These are phyloP conservation scores for Coenonympha glycerion DNA, from an alignment of 2,888 invertebrate genomes.

Conservation along the genomic window DNA sequence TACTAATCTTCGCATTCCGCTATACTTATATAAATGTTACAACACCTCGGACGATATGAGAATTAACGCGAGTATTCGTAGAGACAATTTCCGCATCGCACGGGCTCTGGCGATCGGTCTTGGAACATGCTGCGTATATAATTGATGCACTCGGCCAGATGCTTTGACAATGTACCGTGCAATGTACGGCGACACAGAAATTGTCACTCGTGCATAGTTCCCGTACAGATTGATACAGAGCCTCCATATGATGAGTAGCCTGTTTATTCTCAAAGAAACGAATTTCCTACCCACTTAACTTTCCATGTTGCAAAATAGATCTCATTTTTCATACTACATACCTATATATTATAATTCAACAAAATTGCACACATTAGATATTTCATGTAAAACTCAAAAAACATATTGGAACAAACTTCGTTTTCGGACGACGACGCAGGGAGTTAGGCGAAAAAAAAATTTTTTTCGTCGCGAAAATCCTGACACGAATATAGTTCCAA, in stretches of 20 bases:
- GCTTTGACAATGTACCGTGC: not conserved
- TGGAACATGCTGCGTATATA: not conserved
- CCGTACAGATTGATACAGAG: not conserved
- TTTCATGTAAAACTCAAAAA: too few species aligned
- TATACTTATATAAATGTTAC: not conserved
- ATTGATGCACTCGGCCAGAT: not conserved
- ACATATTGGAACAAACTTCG: too few species aligned
- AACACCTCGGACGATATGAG: not conserved
- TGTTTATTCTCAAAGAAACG: too few species aligned
- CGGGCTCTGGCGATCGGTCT: not conserved
- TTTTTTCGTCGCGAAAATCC: too few species aligned
- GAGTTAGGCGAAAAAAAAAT: too few species aligned
- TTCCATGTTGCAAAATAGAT: not conserved
- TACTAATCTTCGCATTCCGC: too few species aligned
- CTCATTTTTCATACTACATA: not conserved
- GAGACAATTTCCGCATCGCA: not conserved
- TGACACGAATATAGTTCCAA: too few species aligned
- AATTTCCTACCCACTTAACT: too few species aligned
- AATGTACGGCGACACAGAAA: not conserved
- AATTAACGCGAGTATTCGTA: not conserved
- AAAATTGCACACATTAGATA: too few species aligned
- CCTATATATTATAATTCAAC: too few species aligned
- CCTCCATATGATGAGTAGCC: too few species aligned
- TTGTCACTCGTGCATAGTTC: not conserved
- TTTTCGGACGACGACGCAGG: too few species aligned